Base-by-base conservation (phyloP, 1,140 invertebrate genomes). In the Penaeus japonicus region DNA sequence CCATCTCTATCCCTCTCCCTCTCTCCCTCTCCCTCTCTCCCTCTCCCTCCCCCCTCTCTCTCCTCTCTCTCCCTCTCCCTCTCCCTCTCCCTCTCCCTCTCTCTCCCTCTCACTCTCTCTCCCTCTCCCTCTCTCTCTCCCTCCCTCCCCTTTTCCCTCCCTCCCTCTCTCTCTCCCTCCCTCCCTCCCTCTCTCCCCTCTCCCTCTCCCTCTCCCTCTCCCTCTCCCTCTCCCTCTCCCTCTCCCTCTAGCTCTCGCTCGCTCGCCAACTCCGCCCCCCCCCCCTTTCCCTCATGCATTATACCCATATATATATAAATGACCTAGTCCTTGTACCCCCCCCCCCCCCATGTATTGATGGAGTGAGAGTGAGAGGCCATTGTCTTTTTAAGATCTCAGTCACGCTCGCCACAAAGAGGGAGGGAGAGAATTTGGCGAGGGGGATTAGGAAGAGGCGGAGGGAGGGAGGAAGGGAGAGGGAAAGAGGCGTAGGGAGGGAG, bases 161-260 rank as follows among this genome's bases (percentile, higher is more conserved):
- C 83, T 54, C 65, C 59, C 80, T 62, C 80, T 62, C 80, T 82
- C 80, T 82, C 55, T 55, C 27, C 22, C 27, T 59, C 80, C 59
- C 55, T 62, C 80, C 30, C 24, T 55, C 80, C 22, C 53, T 20
- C 35, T 24, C n/a, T n/a, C 54, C 4, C 62, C 22, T 15, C 12
- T 15, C 18, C 35, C 39, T n/a, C 12, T 53, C 24, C 35, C 39
- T 22, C 32, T 39, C 10, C 12, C 12, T 10, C n/a, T 10, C 3
- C 18, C 39, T 27, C 4, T 27, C 22, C 32, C 62, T 73, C 55
- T 62, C 55, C 18, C 65, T 73, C 62, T 54, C 47, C 32, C 83
- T 73, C 62, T 75, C 65, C 47, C 39, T 53, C 62, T 70, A n/a
- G n/a, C n/a, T n/a, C n/a, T n/a, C n/a, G n/a, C 35, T 65, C 59